Percentiles rank a stretch among this genome's conserved stretches.
phyloP scores from a whole-genome alignment of 1,140 invertebrate species.

The Diabrotica undecimpunctata region DNA sequence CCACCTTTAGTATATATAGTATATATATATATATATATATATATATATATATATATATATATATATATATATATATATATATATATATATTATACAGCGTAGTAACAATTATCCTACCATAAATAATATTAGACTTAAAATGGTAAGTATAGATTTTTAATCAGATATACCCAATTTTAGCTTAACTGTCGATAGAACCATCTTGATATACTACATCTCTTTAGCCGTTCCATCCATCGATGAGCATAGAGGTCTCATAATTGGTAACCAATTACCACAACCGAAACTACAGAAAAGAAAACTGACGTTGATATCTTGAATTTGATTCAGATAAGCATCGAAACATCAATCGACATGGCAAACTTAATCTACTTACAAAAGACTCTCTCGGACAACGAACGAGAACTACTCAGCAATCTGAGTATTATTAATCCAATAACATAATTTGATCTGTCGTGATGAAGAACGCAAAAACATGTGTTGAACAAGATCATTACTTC shows the following conservation, averaged over 20 bases:
- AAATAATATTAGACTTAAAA: no score
- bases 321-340: not conserved
- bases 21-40: no score
- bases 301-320: not conserved
- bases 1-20: no score
- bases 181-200: no score
- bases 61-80: no score
- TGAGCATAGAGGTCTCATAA: not conserved
- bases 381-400: not conserved
- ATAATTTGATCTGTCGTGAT: constrained; percentile 2
- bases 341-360: not conserved
- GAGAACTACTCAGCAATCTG: constrained; percentile 1
- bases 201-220: no score
- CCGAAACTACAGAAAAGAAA: not conserved
- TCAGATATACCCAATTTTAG: no score
- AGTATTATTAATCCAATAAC: constrained; percentile 3
- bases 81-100: no score
- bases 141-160: no score
- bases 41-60: no score
- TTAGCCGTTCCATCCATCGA: no score
- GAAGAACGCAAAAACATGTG: constrained; percentile 2
- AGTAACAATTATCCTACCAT: no score
- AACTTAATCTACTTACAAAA: constrained; percentile 1
- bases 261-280: not conserved
- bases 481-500: not conserved